Base-by-base conservation (phyloP, 2,113 vertebrate genomes). In the Chloropsis cyanopogon region DNA sequence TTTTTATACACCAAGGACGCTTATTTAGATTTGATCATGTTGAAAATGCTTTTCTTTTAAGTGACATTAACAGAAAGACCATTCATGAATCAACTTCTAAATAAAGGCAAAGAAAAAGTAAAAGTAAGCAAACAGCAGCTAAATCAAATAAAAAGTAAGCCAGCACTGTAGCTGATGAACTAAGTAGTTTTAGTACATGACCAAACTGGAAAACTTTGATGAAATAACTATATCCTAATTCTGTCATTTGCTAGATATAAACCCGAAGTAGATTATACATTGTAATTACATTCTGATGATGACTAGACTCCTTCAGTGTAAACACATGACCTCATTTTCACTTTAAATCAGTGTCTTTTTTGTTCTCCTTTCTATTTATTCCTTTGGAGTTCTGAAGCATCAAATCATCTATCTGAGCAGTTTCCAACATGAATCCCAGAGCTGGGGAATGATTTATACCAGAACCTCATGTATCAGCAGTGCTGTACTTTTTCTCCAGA, bases 361-460 rank as follows among this genome's bases (percentile, higher is more conserved):
- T 95, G 52, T 95, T 95, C 87, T 85, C 59, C 9, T 72, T 79
- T 79, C 41, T 66, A 57, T 65, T 93, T 91, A 88, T 90, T 90
- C 31, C 21, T 78, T 93, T 81, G 53, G 69, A 92, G 77, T 92
- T 95, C 63, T 83, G 89, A 92, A 95, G 75, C 84, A 95, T 69
- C 81, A 92, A 88, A 90, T 87, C 59, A 92, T 92, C 79, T 95
- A 79, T 94, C 88, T 87, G 79, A 84, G 65, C 7, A 86, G 76
- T 80, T 97, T 97, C 94, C 95, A 93, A 35, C 47, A 77, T 31
- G 72, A 93, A 93, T 95, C 95, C 87, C 92, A 96, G 82, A 81
- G 85, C 85, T 87, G 73, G 84, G 56, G 61, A 71, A 83, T 96
- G 94, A 97, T 97, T 96, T 96, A 96, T 97, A 92, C 94, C 96